These are phyloP conservation scores for Seira sanloemensis DNA, from an alignment of 2,888 invertebrate genomes.

Conservation along the genomic window DNA sequence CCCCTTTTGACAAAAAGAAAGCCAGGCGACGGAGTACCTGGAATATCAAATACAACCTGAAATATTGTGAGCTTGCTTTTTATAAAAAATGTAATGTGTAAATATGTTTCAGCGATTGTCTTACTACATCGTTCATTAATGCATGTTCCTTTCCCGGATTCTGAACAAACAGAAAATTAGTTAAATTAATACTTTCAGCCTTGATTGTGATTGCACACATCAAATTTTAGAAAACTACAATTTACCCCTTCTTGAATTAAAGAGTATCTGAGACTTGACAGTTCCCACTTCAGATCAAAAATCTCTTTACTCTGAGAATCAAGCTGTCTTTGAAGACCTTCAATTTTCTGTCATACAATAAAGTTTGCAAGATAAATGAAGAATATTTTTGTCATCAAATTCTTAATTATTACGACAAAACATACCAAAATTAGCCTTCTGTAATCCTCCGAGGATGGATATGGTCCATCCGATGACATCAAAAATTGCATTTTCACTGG, in stretches of 20 bases:
- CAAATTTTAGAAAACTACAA: neutral
- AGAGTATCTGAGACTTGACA: slow-evolving; percentile 12
- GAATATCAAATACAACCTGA: neutral
- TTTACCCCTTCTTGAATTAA: slow-evolving; percentile 11
- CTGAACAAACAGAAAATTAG: slow-evolving; percentile 20
- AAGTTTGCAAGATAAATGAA: neutral
- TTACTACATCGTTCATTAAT: slow-evolving; percentile 26
- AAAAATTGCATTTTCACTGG: neutral
- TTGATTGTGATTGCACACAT: too few relatives aligned
- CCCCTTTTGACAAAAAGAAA: slow-evolving; percentile 1
- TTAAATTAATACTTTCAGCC: neutral
- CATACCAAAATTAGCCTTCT: neutral
- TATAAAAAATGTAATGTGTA: neutral
- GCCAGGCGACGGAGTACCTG: slow-evolving; percentile 15
- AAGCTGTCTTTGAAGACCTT: slow-evolving; percentile 4
- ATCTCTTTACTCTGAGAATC: slow-evolving; percentile 26
- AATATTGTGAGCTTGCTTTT: too few relatives aligned
- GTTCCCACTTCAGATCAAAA: slow-evolving; percentile 30
- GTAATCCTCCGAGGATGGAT: neutral
- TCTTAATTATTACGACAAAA: neutral
- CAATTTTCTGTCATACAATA: slow-evolving; percentile 2
- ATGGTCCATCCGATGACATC: neutral
- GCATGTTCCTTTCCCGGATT: slow-evolving; percentile 13
- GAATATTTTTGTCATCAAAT: neutral
- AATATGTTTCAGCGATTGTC: neutral